These are phyloP conservation scores for Pseudomyrmex sp. DNA, from an alignment of 1,140 invertebrate species.

Conservation along the genomic window DNA sequence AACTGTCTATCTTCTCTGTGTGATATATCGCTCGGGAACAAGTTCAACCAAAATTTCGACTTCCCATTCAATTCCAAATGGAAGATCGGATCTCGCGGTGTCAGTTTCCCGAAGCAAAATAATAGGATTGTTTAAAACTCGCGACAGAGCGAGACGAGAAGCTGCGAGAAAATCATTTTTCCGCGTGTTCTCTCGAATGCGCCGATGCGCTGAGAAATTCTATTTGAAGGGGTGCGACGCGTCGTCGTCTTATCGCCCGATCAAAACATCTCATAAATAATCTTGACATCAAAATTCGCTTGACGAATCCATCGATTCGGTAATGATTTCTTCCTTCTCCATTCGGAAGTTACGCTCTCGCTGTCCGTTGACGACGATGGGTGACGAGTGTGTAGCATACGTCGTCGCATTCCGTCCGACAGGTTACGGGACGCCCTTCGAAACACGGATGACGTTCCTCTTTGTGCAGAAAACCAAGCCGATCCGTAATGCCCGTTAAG, in stretches of 20 bases:
- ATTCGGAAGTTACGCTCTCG: too few species aligned
- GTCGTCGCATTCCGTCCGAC: slow-evolving; percentile 61
- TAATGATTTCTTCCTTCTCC: slow-evolving; percentile 11
- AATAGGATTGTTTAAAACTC: too few species aligned
- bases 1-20: slow-evolving; percentile 1
- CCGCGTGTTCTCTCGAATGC: background rate
- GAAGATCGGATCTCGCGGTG: background rate
- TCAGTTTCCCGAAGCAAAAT: background rate
- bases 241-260: slow-evolving; percentile 3
- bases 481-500: slow-evolving; percentile 60
- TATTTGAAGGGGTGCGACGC: slow-evolving; percentile 10
- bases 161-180: background rate
- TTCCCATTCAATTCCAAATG: background rate
- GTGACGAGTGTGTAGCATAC: slow-evolving; percentile 41
- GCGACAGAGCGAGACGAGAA: too few species aligned
- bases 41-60: background rate
- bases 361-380: slow-evolving; percentile 18
- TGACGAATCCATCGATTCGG: slow-evolving; percentile 69
- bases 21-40: background rate
- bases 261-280: slow-evolving; percentile 66
- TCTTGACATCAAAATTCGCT: slow-evolving; percentile 68
- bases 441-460: slow-evolving; percentile 67
- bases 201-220: slow-evolving; percentile 15
- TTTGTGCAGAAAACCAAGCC: slow-evolving; percentile 61
- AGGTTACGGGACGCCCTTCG: slow-evolving; percentile 61